Base-by-base conservation (phyloP, 2,113 vertebrate genomes). In the Cebidichthys violaceus region DNA sequence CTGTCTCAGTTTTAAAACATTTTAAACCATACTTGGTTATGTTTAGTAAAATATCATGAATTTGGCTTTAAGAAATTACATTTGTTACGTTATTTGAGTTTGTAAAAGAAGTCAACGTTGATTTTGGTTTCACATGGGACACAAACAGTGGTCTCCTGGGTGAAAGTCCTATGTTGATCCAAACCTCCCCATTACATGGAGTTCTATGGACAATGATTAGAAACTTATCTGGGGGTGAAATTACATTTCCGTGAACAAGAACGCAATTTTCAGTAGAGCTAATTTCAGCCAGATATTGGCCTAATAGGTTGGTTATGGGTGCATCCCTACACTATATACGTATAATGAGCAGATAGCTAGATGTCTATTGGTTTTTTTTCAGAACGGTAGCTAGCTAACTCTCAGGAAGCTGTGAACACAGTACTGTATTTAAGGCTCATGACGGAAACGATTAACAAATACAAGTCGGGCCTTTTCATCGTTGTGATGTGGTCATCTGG, bases 331-430 rank as follows among this genome's bases (percentile, higher is more conserved):
- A 57, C n/a, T 76, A 47, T 83, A 59, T 37, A 77, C 70, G 57
- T 82, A 35, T 27, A 77, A 86, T 84, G 87, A 93, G 93, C 88
- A 85, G 88, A 89, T 92, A 92, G 89, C 90, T 92, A 92, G 89
- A 91, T 85, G 80, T 88, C 62, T 70, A 65, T 77, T 85, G 75
- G 71, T 84, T 86, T 74, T 84, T 86, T 77, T 76, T 77, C 80
- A 77, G 86, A 88, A 77, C 39, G 75, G 68, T 90, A 86, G 88
- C 91, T 93, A 90, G 89, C 92, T 92, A 89, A 92, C 89, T 94
- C 93, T 94, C 93, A 94, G 93, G 92, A 93, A 92, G 92, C 91
- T 93, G 92, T 90, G 79, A 84, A 84, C 45, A 70, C 85, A 89
- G 86, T 90, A 88, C 82, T 90, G 89, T 92, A 92, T 89, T 90